phyloP scores from a whole-genome alignment of 2,113 vertebrate species.

The Cavia porcellus region DNA sequence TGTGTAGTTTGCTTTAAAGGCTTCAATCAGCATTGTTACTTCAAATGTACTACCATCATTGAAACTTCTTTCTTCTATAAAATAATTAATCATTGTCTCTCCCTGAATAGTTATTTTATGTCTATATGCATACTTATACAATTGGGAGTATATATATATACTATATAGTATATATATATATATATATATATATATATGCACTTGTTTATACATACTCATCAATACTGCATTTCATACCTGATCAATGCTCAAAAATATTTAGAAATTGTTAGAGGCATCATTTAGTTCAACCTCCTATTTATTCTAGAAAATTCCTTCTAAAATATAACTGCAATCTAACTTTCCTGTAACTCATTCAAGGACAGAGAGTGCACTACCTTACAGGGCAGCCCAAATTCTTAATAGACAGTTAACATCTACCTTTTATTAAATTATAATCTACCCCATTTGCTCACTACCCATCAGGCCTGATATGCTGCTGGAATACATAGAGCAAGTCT shows the following conservation, averaged over 20 bases:
- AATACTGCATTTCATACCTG: not conserved
- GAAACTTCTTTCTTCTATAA: not conserved
- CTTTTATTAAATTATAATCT: constrained; percentile 23
- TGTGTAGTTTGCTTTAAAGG: constrained; percentile 45
- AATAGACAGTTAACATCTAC: not conserved
- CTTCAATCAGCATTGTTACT: constrained; percentile 56
- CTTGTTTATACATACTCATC: not conserved
- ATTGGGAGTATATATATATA: not conserved
- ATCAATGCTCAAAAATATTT: constrained; percentile 6
- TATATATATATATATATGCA: not conserved
- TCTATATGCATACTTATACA: not conserved
- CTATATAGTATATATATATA: not conserved
- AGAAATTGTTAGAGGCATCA: constrained; percentile 43
- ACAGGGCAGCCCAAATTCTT: not conserved
- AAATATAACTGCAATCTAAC: constrained; percentile 33
- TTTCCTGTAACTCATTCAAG: constrained; percentile 37
- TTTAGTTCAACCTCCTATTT: constrained; percentile 41
- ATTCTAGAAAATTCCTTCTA: constrained; percentile 24
- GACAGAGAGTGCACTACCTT: not conserved
- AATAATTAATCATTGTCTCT: constrained; percentile 42
- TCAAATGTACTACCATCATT: not conserved
- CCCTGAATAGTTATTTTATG: not conserved
- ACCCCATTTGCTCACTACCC: not conserved
- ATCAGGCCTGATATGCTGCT: not conserved
- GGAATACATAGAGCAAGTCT: not conserved